Evolutionary conservation across 2,888 invertebrate species (phyloP), one percentile per base, ranked within the genome.

Genomic region (Antheraea yamamai): DNA sequence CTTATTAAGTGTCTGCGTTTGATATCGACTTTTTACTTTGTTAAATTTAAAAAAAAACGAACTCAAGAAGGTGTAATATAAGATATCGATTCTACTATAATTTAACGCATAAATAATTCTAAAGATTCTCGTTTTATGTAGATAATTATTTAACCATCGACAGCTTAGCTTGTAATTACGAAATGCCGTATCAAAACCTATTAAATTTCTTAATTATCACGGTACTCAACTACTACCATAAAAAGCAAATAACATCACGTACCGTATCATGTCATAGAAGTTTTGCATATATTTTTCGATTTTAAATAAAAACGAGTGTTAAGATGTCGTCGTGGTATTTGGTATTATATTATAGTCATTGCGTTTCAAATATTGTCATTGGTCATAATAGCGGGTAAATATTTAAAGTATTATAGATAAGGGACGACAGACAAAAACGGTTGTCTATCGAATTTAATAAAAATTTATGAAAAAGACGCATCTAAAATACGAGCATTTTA

Each of bases 111-210:
- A 75, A 39, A 30, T 68, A 26, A 68, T 39, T 39, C 51, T 75
- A 39, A 70, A 73, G 39, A 75, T 26, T 75, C 74, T 76, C 72
- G 47, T 70, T 75, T 30, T 64, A 73, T 71, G 73, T 70, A 72
- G 58, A 66, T 71, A 75, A 75, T 75, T 76, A 75, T 73, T 77
- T 76, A 77, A 76, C 73, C 74, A 39, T 72, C 74, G 47, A 77
- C 74, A 76, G 76, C 74, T 74, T 76, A 55, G 73, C 74, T 72
- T 70, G 61, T 61, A 75, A 73, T 76, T 75, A 76, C 74, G 75
- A 61, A 74, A 52, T 74, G 51, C 74, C 74, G 66, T 51, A 61
- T 68, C 74, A 64, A 61, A 74, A 52, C 16, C 72, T 58, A 58
- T 12, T 52, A 55, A n/a, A 2, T n/a, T 58, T 58, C n/a, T 1